phyloP scores from a whole-genome alignment of 2,888 invertebrate species.

The Netelia virgata region DNA sequence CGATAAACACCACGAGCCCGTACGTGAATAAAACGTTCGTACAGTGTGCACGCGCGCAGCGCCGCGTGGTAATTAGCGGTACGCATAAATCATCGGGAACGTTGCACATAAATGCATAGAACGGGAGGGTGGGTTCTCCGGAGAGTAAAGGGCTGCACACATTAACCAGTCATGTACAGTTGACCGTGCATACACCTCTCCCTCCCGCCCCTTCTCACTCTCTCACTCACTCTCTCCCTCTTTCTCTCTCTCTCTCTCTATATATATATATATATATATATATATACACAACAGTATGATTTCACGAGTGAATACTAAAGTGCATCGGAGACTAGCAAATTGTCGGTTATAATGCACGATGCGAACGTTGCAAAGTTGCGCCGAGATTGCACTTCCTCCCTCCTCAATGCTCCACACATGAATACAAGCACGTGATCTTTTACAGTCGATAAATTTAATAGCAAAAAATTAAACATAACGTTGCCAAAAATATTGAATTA shows the following conservation, averaged over 20 bases:
- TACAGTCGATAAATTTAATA: neutral
- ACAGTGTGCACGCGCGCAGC: conserved; percentile 71
- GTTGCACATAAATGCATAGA: conserved; percentile 80
- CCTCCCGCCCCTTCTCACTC: no score
- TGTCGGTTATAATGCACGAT: conserved; percentile 74
- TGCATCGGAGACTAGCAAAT: conserved; percentile 70
- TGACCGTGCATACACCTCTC: conserved; percentile 12
- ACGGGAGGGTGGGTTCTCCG: conserved; percentile 71
- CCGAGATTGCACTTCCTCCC: conserved; percentile 51
- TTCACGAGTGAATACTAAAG: conserved; percentile 59
- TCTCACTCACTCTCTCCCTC: no score
- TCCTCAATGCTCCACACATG: neutral
- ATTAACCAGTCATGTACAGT: conserved; percentile 55
- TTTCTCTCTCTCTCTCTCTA: no score
- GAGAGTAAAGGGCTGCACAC: conserved; percentile 54
- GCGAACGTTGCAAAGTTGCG: conserved; percentile 74
- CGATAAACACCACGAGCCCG: conserved; percentile 71
- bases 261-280: neutral
- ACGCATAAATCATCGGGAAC: conserved; percentile 84
- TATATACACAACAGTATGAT: conserved; percentile 39
- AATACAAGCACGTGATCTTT: neutral
- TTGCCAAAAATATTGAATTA: neutral
- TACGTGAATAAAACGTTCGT: conserved; percentile 80
- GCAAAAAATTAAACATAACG: neutral
- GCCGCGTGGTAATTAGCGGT: conserved; percentile 82